Evolutionary conservation across 2,797 vertebrate species (phyloP), one percentile per base, ranked within the genome.

Genomic region (Babyrousa celebensis): DNA sequence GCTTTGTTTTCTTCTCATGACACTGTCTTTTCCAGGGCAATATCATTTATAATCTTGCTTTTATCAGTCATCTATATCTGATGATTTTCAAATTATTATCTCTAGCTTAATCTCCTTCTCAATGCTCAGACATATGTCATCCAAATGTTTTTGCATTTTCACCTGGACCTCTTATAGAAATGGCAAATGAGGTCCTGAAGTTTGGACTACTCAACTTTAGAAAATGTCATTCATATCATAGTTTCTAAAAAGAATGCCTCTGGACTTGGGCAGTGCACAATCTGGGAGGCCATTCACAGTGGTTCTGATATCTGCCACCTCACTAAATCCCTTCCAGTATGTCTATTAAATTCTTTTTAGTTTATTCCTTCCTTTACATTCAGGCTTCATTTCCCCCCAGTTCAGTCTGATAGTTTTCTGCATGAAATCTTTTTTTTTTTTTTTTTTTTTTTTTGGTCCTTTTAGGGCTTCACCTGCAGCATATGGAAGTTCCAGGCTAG

Each of bases 1-100:
- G 11, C 88, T 89, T 96, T 11, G 17, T 75, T 94, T 96, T 79
- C 29, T 95, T 92, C 20, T 54, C 3, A 40, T n/a, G 54, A n/a
- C 5, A 23, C 32, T 40, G 82, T 91, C 8, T 56, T 77, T 77
- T 29, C 25, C 52, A 70, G 21, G 16, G 9, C 3, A 92, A 17
- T 43, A 11, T 40, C 23, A n/a, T 32, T 62, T 75, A 77, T 88
- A 48, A 54, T 74, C 29, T 75, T 89, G 3, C 60, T 67, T 95
- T 84, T 95, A 71, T 82, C 2, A 5, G 20, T 40, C 58, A 72
- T 80, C 3, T 65, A 3, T 54, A 25, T 63, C 27, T 84, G 87
- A 65, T 65, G 68, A 87, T 82, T 93, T 83, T 6, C 20, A n/a
- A 93, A 91, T 52, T 83, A 79, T 2, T 32, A 67, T 87, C 23